Conservation (phyloP, 2,113 vertebrate genomes). For the Mus musculus region GRCm39 chr12:58885501-58886000, state of each 20-base stretch:
- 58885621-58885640: conserved; percentile 14
- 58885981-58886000: neutral
- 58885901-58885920: conserved; percentile 19
- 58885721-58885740: neutral
- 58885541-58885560: neutral
- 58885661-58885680: neutral
- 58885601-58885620: neutral
- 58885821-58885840: conserved; percentile 58
- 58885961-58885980: conserved; percentile 5
- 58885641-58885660: neutral
- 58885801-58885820: conserved; percentile 52
- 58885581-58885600: neutral
- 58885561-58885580: neutral
- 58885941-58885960: neutral
- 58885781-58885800: conserved; percentile 29
- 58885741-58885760: conserved; percentile 1
- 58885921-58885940: conserved; percentile 41
- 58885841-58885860: conserved; percentile 47
- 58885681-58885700: neutral
- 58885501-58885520: conserved; percentile 33
- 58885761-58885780: conserved; percentile 50
- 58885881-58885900: conserved; percentile 47
- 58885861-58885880: conserved; percentile 47
- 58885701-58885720: conserved; percentile 46
- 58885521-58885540: conserved; percentile 12